Evolutionary conservation across 2,888 invertebrate genomes (phyloP).

Genomic region (Stegana nigrithorax): DNA sequence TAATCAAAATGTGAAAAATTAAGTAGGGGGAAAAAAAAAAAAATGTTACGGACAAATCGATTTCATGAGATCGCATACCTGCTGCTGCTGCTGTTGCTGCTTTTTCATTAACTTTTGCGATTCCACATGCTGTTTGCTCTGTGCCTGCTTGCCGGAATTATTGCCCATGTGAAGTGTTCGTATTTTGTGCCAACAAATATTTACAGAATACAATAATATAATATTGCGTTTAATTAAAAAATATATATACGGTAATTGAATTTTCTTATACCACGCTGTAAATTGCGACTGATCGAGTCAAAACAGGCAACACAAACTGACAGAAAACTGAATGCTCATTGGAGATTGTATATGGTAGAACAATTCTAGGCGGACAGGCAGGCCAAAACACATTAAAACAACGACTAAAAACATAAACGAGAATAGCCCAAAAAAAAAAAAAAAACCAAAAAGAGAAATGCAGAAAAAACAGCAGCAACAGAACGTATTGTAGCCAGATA

Average conservation of each 20-base stretch:
- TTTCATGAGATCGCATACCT: no score
- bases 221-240: not conserved
- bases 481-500: conserved; percentile 1
- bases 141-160: conserved; percentile 38
- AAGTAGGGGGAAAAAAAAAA: no score
- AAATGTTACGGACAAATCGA: no score
- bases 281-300: conserved; percentile 43
- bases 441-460: no score
- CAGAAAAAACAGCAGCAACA: no score
- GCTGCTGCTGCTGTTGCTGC: no score
- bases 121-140: conserved; percentile 17
- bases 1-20: no score
- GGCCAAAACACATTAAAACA: conserved; percentile 26
- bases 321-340: conserved; percentile 24
- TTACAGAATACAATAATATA: not conserved
- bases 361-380: conserved; percentile 1
- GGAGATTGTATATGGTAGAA: conserved; percentile 17
- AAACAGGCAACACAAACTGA: conserved; percentile 50
- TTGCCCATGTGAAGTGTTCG: conserved; percentile 42
- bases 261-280: not conserved
- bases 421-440: no score
- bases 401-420: conserved; percentile 15
- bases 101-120: not conserved
- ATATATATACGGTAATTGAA: conserved; percentile 16
- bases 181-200: not conserved